Base-by-base conservation (phyloP, 2,888 invertebrate genomes). In the Ditylenchus weischeri region DNA sequence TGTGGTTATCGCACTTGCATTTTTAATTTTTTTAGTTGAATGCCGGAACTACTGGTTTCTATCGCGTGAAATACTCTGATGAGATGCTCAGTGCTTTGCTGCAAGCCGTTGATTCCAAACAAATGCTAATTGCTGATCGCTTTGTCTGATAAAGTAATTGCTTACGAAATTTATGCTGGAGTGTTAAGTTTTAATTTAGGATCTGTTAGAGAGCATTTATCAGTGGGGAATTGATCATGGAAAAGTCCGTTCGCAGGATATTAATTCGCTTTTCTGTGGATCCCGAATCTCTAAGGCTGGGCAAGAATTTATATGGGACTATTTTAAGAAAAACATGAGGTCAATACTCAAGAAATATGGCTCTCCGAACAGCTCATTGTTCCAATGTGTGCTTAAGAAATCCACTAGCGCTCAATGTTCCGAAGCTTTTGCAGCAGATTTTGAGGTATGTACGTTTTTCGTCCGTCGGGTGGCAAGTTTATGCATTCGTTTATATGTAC, bases 121-220 rank as follows among this genome's bases (percentile, higher is more conserved):
- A 88, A 54, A 86, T 95, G 80, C 90, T 91, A 19, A 91, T 93
- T 5, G 86, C 92, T 35, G 95, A 95, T 85, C 88, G 94, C 49
- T 88, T 94, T 67, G 91, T n/a, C n/a, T n/a, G n/a, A n/a, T n/a
- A n/a, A n/a, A n/a, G n/a, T n/a, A n/a, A 29, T 29, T 29, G 2
- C 29, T 2, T 29, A 29, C 5, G n/a, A 29, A 29, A 5, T 29
- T 29, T 29, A 2, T 29, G 5, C 29, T 29, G 29, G 5, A 4
- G 2, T 29, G 29, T 29, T 29, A 29, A 29, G 2, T 29, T 29
- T 29, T 29, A 4, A 19, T 50, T 50, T 8, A 47, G 13, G 65
- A 67, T 23, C 21, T 67, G 18, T 67, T 78, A n/a, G 70, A 74
- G 7, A 61, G 70, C 15, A 69, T 78, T 47, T 81, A 76, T 68